Conservation (phyloP, 2,113 vertebrate genomes). For the Coptodon bakossiorum region DNA sequence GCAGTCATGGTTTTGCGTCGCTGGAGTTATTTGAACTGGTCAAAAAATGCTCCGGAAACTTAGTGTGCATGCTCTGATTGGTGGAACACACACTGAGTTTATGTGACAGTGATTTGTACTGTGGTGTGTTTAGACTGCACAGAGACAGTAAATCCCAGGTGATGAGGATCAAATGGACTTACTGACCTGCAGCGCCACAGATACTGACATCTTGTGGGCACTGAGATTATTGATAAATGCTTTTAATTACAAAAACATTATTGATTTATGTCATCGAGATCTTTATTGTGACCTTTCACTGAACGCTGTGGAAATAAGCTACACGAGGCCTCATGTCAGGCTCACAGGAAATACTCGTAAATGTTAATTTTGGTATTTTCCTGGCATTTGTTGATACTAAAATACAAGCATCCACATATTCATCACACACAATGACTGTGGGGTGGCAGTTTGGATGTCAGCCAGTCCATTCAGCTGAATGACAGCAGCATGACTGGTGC, state of each 20-base stretch:
- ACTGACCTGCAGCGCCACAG: background rate
- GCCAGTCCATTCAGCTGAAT: background rate
- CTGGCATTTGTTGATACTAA: background rate
- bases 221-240: background rate
- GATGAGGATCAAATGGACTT: conserved; percentile 53
- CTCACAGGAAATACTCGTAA: background rate
- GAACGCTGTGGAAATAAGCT: background rate
- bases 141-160: conserved; percentile 35
- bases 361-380: background rate
- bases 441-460: background rate
- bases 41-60: background rate
- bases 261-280: background rate
- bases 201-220: conserved; percentile 54
- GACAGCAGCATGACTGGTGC: conserved; percentile 1
- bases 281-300: background rate
- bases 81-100: background rate
- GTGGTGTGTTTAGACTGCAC: conserved; percentile 5
- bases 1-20: background rate
- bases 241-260: background rate
- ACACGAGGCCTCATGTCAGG: background rate
- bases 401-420: background rate
- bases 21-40: background rate
- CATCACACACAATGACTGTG: background rate
- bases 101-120: conserved; percentile 10
- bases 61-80: background rate